Conservation (phyloP, 2,888 invertebrate species). For the Eupithecia subfuscata region DNA sequence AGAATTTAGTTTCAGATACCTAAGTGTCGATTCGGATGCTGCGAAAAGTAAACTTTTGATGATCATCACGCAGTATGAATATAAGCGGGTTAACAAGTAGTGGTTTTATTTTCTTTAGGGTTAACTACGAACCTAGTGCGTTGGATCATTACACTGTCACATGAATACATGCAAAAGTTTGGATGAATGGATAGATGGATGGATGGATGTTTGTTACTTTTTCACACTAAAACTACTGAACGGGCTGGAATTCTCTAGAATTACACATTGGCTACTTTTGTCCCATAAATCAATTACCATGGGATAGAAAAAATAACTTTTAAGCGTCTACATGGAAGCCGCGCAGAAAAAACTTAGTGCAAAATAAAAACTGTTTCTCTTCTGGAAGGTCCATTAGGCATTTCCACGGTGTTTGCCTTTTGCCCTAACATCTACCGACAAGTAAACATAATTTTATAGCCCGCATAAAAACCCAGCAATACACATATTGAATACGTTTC, state of each 20-base stretch:
- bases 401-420: neutral
- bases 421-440: neutral
- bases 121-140: too few relatives aligned
- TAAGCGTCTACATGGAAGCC: neutral
- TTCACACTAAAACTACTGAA: neutral
- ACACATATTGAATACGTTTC: constrained; percentile 53
- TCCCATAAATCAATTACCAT: neutral
- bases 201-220: neutral
- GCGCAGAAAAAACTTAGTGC: neutral
- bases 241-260: neutral
- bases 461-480: constrained; percentile 24
- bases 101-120: too few relatives aligned
- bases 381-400: neutral
- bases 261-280: too few relatives aligned
- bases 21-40: neutral
- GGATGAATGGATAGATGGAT: neutral
- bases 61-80: neutral
- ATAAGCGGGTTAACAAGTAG: too few relatives aligned
- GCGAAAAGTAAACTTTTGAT: neutral
- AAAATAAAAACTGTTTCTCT: neutral
- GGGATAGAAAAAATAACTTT: neutral
- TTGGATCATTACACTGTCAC: neutral
- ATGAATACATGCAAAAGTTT: too few relatives aligned
- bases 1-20: neutral
- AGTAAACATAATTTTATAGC: constrained; percentile 17